Conservation (phyloP, 2,888 invertebrate species). For the Eutolmus rufibarbis region DNA sequence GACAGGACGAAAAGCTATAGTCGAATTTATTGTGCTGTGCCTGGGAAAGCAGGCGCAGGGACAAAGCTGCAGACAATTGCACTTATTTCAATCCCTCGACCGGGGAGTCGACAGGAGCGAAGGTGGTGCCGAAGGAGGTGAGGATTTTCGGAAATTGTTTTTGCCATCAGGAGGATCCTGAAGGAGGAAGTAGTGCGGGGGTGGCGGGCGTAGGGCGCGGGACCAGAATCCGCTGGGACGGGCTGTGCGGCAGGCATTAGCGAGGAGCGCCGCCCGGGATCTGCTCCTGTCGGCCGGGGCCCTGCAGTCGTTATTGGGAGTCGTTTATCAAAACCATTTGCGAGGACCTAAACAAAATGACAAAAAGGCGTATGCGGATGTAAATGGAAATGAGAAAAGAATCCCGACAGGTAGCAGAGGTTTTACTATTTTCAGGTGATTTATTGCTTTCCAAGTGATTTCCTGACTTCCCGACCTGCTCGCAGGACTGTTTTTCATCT, state of each 20-base stretch:
- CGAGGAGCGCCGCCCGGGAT: neutral
- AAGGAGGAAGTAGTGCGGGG: neutral
- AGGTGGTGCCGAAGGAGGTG: neutral
- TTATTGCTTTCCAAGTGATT: slow-evolving; percentile 44
- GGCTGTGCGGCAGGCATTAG: neutral
- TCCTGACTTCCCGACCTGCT: slow-evolving; percentile 12
- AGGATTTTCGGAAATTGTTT: neutral
- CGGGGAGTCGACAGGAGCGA: neutral
- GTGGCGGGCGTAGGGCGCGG: too few relatives aligned
- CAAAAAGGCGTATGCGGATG: slow-evolving; percentile 34
- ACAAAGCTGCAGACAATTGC: neutral
- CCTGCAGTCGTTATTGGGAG: slow-evolving; percentile 26
- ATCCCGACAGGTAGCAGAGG: slow-evolving; percentile 34
- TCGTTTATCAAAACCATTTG: slow-evolving; percentile 27
- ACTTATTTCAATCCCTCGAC: neutral
- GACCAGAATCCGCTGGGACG: neutral
- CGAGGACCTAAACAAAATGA: slow-evolving; percentile 22
- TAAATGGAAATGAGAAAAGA: slow-evolving; percentile 42
- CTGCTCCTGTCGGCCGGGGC: neutral
- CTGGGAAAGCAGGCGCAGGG: neutral
- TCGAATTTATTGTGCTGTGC: neutral
- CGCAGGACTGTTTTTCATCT: slow-evolving; percentile 18
- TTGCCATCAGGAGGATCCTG: neutral
- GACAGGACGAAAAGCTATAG: neutral
- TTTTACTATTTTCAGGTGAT: slow-evolving; percentile 44